phyloP scores from a whole-genome alignment of 2,888 invertebrate species.

The Epicampocera succincta region DNA sequence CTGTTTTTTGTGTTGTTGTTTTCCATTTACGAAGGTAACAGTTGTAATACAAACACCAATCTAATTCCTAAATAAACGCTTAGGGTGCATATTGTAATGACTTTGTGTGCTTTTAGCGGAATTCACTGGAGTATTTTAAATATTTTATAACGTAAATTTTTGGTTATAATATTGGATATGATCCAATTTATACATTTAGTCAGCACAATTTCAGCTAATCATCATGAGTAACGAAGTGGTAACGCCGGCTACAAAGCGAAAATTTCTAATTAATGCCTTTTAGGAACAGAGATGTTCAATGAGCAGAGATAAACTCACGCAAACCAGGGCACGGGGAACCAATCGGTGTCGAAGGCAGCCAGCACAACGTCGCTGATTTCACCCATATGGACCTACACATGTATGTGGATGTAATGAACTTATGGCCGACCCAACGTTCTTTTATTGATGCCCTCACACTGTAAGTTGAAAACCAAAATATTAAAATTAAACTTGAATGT shows the following conservation, averaged over 20 bases:
- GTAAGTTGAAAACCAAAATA: too few relatives aligned
- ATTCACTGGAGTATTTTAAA: conserved; percentile 59
- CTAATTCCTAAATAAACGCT: conserved; percentile 13
- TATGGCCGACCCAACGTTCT: too few relatives aligned
- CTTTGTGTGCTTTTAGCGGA: conserved; percentile 2
- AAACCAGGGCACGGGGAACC: too few relatives aligned
- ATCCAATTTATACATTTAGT: conserved; percentile 62
- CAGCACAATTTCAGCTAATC: conserved; percentile 68
- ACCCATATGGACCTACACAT: too few relatives aligned
- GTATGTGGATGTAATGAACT: too few relatives aligned
- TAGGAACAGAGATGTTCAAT: conserved; percentile 15
- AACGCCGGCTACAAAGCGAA: conserved; percentile 38
- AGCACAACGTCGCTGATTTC: too few relatives aligned
- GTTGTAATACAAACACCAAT: not conserved
- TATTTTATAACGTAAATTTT: conserved; percentile 56
- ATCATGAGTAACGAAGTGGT: conserved; percentile 54
- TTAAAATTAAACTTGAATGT: too few relatives aligned
- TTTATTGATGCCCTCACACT: too few relatives aligned
- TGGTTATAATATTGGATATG: conserved; percentile 59
- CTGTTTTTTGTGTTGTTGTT: too few relatives aligned
- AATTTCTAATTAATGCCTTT: conserved; percentile 45
- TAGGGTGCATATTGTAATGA: conserved; percentile 4
- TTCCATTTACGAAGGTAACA: not conserved
- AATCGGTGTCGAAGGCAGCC: too few relatives aligned
- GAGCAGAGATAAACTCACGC: not conserved